Conservation (phyloP, 2,888 invertebrate species). For the Salticus scenicus region DNA sequence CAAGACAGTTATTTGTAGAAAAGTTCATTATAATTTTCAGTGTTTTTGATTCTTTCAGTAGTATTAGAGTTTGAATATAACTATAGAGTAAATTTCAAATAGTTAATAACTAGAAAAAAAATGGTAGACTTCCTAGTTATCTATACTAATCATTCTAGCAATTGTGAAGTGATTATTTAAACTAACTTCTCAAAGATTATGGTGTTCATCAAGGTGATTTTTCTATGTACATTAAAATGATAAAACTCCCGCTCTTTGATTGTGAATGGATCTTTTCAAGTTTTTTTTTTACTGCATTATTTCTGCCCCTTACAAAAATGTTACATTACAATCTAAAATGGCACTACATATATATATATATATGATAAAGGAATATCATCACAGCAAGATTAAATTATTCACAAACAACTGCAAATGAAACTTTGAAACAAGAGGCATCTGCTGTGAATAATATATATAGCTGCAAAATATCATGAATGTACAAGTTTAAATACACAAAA, state of each 20-base stretch:
- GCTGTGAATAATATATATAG: conserved; percentile 23
- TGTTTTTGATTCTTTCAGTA: too few species aligned
- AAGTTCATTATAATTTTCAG: too few species aligned
- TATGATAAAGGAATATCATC: neutral
- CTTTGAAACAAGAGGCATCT: conserved; percentile 6
- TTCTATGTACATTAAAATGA: neutral
- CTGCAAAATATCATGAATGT: conserved; percentile 36
- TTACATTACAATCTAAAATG: neutral
- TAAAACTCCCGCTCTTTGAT: neutral
- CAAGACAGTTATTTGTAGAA: neutral
- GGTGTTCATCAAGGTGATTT: too few species aligned
- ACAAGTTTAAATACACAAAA: conserved; percentile 29
- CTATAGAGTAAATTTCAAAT: too few species aligned
- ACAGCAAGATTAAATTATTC: conserved; percentile 4
- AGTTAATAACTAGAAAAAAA: neutral
- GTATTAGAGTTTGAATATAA: too few species aligned
- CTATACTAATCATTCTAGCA: neutral
- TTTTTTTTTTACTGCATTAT: neutral
- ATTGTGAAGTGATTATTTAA: neutral
- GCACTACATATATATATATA: conserved; percentile 8
- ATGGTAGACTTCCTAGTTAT: neutral
- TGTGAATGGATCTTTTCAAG: too few species aligned
- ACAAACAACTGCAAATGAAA: neutral
- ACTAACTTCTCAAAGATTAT: neutral
- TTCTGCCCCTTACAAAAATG: neutral